These are phyloP conservation scores for Scortum barcoo DNA, from an alignment of 2,113 vertebrate species.

Conservation along the genomic window DNA sequence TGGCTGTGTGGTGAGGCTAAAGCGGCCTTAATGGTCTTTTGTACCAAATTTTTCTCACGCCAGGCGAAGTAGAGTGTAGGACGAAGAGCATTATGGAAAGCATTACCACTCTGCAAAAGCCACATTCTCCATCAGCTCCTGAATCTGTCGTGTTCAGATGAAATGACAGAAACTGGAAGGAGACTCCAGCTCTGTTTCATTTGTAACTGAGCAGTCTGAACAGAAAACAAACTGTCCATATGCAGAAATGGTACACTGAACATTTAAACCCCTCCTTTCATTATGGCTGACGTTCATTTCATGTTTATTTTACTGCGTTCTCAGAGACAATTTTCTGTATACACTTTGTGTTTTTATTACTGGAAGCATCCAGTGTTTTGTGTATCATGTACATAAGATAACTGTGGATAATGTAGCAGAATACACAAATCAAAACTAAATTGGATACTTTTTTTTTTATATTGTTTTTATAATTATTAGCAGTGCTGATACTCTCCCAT, in stretches of 20 bases:
- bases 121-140: too few species aligned
- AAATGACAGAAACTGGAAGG: background rate
- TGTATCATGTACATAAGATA: background rate
- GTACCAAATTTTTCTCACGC: slow-evolving; percentile 19
- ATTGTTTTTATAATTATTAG: too few species aligned
- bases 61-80: background rate
- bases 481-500: background rate
- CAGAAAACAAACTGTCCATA: background rate
- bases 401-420: background rate
- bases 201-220: background rate
- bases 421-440: background rate
- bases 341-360: background rate
- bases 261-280: background rate
- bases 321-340: background rate
- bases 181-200: background rate
- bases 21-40: background rate
- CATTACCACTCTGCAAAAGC: background rate
- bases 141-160: background rate
- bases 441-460: background rate
- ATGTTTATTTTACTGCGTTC: background rate
- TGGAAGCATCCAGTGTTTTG: background rate
- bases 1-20: background rate
- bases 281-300: background rate
- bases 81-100: background rate
- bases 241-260: background rate